Conservation (phyloP, 2,797 vertebrate species). For the Eurystomus glaucurus region DNA sequence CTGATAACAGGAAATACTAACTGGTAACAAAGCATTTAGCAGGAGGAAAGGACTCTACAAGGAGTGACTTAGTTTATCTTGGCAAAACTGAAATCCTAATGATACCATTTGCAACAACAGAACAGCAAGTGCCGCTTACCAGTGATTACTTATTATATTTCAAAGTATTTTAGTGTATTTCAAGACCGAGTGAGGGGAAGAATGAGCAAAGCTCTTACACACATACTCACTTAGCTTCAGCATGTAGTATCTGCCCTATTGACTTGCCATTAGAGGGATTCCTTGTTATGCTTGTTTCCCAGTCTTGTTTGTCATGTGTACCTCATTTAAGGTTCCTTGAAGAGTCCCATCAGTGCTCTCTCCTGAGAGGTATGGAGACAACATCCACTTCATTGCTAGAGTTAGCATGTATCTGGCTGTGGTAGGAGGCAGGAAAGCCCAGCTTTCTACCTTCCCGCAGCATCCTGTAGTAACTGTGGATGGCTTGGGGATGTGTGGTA, state of each 20-base stretch:
- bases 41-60: neutral
- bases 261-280: neutral
- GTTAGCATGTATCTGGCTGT: neutral
- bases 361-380: neutral
- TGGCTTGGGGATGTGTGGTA: neutral
- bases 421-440: neutral
- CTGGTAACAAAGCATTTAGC: neutral
- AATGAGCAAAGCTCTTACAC: neutral
- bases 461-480: neutral
- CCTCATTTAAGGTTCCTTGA: neutral
- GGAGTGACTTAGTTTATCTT: neutral
- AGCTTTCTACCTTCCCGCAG: neutral
- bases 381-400: neutral
- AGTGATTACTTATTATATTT: neutral
- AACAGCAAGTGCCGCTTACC: neutral
- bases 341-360: neutral
- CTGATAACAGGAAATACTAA: neutral
- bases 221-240: neutral
- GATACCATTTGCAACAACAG: neutral
- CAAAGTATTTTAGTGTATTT: neutral
- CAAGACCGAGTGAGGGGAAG: neutral
- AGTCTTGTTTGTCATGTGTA: neutral
- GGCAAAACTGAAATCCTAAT: neutral
- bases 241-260: neutral
- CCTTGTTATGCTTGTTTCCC: neutral